Conservation (phyloP, 1,140 invertebrate species). For the Drosophila tsacasi region DNA sequence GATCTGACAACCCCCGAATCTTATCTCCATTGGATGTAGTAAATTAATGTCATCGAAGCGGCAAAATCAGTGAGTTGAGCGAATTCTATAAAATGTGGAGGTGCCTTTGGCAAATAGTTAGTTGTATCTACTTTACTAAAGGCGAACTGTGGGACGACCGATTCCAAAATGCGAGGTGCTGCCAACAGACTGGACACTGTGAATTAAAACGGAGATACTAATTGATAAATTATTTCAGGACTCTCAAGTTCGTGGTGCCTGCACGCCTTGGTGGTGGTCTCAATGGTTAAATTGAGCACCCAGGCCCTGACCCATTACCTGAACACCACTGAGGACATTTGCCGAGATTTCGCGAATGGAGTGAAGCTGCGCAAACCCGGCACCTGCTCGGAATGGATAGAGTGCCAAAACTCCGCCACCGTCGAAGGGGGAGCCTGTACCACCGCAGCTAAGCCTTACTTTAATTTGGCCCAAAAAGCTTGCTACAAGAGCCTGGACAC, state of each 20-base stretch:
- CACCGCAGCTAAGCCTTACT: background rate
- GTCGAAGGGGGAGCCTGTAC: constrained; percentile 6
- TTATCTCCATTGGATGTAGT: constrained; percentile 58
- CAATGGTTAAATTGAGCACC: constrained; percentile 40
- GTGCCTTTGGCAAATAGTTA: constrained; percentile 18
- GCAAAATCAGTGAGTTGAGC: constrained; percentile 23
- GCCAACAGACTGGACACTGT: background rate
- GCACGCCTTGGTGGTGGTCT: constrained; percentile 19
- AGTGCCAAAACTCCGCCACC: constrained; percentile 40
- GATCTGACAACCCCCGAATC: constrained; percentile 51
- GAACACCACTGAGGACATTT: constrained; percentile 46
- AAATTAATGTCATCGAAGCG: constrained; percentile 50
- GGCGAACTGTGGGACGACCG: background rate
- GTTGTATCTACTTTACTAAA: constrained; percentile 24
- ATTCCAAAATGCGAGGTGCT: constrained; percentile 36
- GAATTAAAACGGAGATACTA: background rate
- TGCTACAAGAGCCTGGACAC: constrained; percentile 24
- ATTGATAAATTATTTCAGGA: constrained; percentile 12
- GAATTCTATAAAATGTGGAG: constrained; percentile 35
- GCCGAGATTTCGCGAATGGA: constrained; percentile 55
- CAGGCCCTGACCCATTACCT: constrained; percentile 39
- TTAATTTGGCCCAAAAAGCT: background rate
- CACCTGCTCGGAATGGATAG: constrained; percentile 53
- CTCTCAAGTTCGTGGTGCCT: constrained; percentile 3
- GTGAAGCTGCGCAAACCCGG: constrained; percentile 59